Percentiles rank a stretch among this genome's conserved stretches.
Conservation (phyloP, 2,888 invertebrate species). For the Eupithecia subumbrata region DNA sequence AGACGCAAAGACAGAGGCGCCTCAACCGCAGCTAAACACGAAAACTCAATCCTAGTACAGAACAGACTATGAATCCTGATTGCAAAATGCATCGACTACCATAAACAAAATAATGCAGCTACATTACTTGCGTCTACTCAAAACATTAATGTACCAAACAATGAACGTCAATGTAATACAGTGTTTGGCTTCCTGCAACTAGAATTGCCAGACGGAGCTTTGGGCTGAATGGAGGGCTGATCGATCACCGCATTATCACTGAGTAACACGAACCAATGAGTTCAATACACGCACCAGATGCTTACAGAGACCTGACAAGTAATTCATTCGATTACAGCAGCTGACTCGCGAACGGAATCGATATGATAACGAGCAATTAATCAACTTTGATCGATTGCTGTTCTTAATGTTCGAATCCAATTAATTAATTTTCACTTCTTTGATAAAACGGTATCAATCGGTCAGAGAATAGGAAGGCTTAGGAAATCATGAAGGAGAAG, state of each 20-base stretch:
- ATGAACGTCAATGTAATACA: slow-evolving; percentile 17
- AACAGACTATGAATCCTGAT: not conserved
- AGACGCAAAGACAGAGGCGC: not conserved
- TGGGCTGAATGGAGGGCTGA: slow-evolving; percentile 52
- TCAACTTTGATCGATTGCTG: slow-evolving; percentile 57
- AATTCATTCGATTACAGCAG: slow-evolving; percentile 45
- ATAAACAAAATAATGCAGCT: not conserved
- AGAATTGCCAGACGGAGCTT: slow-evolving; percentile 17
- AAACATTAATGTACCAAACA: slow-evolving; percentile 20
- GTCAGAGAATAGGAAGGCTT: slow-evolving; percentile 31
- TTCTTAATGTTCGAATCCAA: slow-evolving; percentile 45
- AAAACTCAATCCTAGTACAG: slow-evolving; percentile 13
- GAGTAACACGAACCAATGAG: slow-evolving; percentile 47
- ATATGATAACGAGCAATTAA: slow-evolving; percentile 57
- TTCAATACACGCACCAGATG: slow-evolving; percentile 45
- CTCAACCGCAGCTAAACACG: slow-evolving; percentile 4
- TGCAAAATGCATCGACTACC: not conserved
- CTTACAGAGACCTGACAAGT: slow-evolving; percentile 37
- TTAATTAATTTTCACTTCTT: slow-evolving; percentile 42
- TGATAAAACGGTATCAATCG: slow-evolving; percentile 31
- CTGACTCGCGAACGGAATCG: slow-evolving; percentile 38
- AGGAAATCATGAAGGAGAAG: slow-evolving; percentile 22
- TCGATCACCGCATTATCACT: slow-evolving; percentile 58
- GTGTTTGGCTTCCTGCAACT: slow-evolving; percentile 43
- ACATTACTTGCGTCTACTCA: not conserved